Evolutionary conservation across 37 sponge, comb jelly and placozoan species (phyloP), one percentile per base, ranked within the genome.

Genomic region (Mnemiopsis leidyi): DNA sequence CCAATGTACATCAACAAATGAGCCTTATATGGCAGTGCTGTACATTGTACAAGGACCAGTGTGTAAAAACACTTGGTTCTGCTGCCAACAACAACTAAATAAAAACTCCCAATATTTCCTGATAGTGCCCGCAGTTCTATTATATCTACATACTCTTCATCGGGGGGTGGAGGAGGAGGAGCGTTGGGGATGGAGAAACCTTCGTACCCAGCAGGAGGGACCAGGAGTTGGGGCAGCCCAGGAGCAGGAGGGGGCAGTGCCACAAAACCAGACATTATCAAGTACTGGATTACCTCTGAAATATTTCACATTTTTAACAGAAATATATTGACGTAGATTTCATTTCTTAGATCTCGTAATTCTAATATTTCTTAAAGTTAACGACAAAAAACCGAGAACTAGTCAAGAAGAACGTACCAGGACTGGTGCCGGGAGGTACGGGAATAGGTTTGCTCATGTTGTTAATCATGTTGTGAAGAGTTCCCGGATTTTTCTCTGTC

Each of bases 191-290:
- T 23, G 2, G 82, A 29, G 82, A 82, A 82, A 7, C 82, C 82
- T 7, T 82, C 82, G 23, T 82, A 82, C 9, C 82, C 82, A 34
- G 82, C 38, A 34, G 82, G 82, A 7, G 82, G 82, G 2, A 82
- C 82, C 35, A 82, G 38, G 2, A 82, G 82, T 30, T 82, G 82
- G 37, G 82, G 82, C 36, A 36, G 38, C 1, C 82, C 82, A 1
- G 82, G 82, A 30, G 82, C 82, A 5, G 82, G 82, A 30, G 82
- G 82, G 0, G 82, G 82, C 37, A 85, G 35, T 38, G 48, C 90
- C 48, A 85, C 90, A 39, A 85, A 85, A n/a, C 90, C 90, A 39
- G 90, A 38, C 90, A 85, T 85, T 18, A 85, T 33, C 61, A 85
- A 61, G 61, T 40, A 85, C 90, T 85, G 90, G 24, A 85, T 85